Evolutionary conservation across 92 coral and sea anemone genomes (phyloP).

Genomic region (Chrysogorgia sp.): DNA sequence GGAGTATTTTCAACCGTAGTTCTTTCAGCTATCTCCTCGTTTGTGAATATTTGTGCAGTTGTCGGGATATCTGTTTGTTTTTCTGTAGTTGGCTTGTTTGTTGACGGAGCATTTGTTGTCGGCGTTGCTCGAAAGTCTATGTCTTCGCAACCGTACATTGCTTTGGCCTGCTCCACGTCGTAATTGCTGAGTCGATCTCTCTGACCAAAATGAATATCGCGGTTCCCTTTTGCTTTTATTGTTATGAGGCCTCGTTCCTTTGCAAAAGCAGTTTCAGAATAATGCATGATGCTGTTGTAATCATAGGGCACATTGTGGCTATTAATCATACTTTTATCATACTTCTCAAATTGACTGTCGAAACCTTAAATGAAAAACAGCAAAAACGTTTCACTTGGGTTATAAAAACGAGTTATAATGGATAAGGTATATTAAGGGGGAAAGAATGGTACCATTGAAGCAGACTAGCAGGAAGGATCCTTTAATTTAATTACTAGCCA

Average conservation of each 20-base stretch:
- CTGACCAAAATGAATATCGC: constrained; percentile 33
- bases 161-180: constrained; percentile 38
- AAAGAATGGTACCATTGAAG: no score
- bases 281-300: constrained; percentile 34
- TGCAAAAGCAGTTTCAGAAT: constrained; percentile 32
- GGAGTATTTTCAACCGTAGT: not conserved
- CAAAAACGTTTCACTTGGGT: no score
- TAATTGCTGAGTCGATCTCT: constrained; percentile 12
- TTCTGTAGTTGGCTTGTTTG: no score
- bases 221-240: constrained; percentile 18
- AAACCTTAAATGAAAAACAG: constrained; percentile 20
- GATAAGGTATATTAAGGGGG: no score
- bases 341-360: constrained; percentile 19
- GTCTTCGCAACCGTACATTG: constrained; percentile 26
- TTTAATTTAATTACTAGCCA: no score
- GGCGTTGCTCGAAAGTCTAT: constrained; percentile 34
- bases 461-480: no score
- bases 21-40: not conserved
- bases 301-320: constrained; percentile 23
- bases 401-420: no score
- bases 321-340: constrained; percentile 25
- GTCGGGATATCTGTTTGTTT: no score
- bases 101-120: no score
- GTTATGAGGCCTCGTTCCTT: constrained; percentile 30
- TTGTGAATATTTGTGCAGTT: not conserved